Percentiles rank a stretch among this genome's conserved stretches.
Conservation (phyloP, 2,113 vertebrate species). For the Cavia aperea region DNA sequence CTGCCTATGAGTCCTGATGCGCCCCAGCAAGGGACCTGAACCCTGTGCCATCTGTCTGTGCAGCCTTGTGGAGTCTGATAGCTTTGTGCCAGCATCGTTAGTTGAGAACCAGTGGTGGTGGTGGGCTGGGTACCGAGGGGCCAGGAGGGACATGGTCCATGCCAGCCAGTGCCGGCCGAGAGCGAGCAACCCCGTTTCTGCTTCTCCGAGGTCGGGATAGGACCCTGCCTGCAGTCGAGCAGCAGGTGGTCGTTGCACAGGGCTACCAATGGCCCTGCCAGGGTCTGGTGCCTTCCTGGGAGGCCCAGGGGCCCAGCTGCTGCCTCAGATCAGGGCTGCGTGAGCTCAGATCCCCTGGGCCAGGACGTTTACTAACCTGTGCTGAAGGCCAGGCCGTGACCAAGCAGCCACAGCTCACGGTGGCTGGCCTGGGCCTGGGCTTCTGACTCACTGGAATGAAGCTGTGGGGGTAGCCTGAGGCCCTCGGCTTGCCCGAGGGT, state of each 20-base stretch:
- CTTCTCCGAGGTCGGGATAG: background rate
- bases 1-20: background rate
- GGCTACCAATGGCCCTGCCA: too few relatives aligned
- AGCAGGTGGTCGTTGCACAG: too few relatives aligned
- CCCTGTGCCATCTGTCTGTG: background rate
- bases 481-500: background rate
- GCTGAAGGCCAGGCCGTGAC: background rate
- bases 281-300: fast-evolving
- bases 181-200: background rate
- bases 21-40: background rate
- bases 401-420: too few relatives aligned
- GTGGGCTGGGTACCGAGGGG: background rate
- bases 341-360: background rate
- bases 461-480: background rate
- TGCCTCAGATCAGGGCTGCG: background rate
- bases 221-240: fast-evolving
- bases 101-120: background rate
- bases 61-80: background rate
- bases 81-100: background rate
- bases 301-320: background rate
- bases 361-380: background rate
- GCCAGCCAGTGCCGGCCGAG: background rate
- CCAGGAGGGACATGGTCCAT: background rate
- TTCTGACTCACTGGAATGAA: background rate
- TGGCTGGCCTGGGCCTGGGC: background rate